phyloP scores from a whole-genome alignment of 2,797 vertebrate genomes.

The Bradypodion ventrale region DNA sequence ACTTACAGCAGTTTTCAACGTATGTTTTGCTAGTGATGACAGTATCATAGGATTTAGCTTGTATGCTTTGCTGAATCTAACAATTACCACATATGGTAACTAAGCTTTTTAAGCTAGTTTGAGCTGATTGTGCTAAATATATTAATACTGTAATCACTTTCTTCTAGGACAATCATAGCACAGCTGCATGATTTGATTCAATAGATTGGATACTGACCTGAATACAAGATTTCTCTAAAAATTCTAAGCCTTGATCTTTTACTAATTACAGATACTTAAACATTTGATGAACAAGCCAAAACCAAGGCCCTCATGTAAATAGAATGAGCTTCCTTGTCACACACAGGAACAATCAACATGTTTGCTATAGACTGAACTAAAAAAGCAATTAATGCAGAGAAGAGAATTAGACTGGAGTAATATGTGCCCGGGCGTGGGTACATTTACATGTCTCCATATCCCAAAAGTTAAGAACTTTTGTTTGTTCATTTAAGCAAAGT shows the following conservation, averaged over 20 bases:
- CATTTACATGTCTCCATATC: constrained; percentile 12
- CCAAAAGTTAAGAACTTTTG: constrained; percentile 17
- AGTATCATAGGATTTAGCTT: constrained; percentile 33
- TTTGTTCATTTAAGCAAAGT: constrained; percentile 36
- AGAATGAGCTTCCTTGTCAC: neutral
- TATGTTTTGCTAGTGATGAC: neutral
- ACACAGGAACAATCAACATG: neutral
- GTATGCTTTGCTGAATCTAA: constrained; percentile 13
- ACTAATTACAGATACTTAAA: neutral
- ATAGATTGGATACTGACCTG: neutral
- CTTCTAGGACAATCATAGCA: neutral
- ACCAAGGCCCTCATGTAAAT: neutral
- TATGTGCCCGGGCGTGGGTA: neutral
- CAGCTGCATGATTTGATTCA: neutral
- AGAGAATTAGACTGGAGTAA: too few species aligned
- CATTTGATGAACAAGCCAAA: neutral
- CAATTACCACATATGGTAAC: constrained; percentile 44
- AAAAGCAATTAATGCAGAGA: neutral
- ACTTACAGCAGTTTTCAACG: too few species aligned
- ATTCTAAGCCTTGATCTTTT: neutral
- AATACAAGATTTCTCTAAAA: neutral
- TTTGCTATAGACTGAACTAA: neutral
- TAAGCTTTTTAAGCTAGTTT: constrained; percentile 38
- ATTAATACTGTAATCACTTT: neutral
- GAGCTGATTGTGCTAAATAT: constrained; percentile 46